Base-by-base conservation (phyloP, 2,113 vertebrate genomes). In the Morone chrysops region DNA sequence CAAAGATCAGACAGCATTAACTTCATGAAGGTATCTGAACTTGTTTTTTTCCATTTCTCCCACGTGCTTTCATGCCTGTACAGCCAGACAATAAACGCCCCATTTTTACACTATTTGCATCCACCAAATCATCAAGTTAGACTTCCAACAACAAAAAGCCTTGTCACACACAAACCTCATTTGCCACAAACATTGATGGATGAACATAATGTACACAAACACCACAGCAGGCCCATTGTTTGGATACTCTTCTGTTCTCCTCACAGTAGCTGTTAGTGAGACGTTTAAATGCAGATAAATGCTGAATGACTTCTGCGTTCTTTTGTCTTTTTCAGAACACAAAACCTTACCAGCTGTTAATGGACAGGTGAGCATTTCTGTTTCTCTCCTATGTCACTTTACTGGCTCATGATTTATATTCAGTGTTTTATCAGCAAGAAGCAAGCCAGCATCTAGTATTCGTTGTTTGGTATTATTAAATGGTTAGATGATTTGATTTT, bases 261-360 rank as follows among this genome's bases (percentile, higher is more conserved):
- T 60, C 31, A 8, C n/a, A 6, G 57, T n/a, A 73, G 60, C 51
- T 70, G 31, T 83, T 50, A 38, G 14, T 59, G 38, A 43, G 56
- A 47, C 2, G 1, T 73, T n/a, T 63, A 25, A 59, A 50, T 17
- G 45, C 36, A 62, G 47, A 57, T 40, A 18, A 36, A 36, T 75
- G 53, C 51, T 75, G n/a, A 86, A 25, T 74, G 20, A 66, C 50
- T 50, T 11, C 11, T 57, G 7, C 16, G 2, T 84, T 16, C 57
- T 40, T 0, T 76, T 90, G 93, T 90, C 51, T 86, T 73, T 94
- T 91, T 65, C 92, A 99, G 98, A 99, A 99, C 93, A 99, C 98
- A 81, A 99, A 99, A 95, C 97, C 98, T 72, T 97, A 98, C 95
- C 98, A 98, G 93, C 97, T 99, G 86, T 93, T 99, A 86, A 97